Evolutionary conservation across 2,797 vertebrate genomes (phyloP), one percentile per base, ranked within the genome.

Genomic region (Galagoides demidoff): DNA sequence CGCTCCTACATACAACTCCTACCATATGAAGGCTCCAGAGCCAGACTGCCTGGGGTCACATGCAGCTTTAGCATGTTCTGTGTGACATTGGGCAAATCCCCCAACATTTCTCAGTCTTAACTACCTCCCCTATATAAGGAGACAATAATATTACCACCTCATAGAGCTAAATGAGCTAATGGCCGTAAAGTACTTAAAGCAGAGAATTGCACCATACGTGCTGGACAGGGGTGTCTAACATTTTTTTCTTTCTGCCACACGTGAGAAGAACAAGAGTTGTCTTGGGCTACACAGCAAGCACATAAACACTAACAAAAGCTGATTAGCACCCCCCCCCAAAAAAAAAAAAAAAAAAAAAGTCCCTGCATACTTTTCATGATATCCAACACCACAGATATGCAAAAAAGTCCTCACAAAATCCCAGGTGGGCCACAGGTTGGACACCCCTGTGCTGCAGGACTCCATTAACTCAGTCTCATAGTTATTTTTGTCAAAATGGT

Each of bases 401-500:
- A 52, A 52, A 52, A 52, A 52, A 52, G 49, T 52, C 49, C 49
- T 52, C 49, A 52, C 49, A 52, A 52, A 52, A 52, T 52, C 49
- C 49, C 49, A 16, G 14, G 49, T 52, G 49, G 49, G 49, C 49
- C 49, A 52, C 49, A 52, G 49, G 14, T 52, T 52, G 49, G 49
- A 52, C 14, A 52, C 14, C 49, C 49, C 49, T 52, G 14, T 52
- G 49, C 49, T 52, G 14, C 49, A 79, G 31, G 85, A 88, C 82
- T 23, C 34, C 27, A 27, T 52, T 20, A 73, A 59, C 27, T 93
- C 57, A 34, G 84, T 34, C 31, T 25, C 71, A 34, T 2, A 4
- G 17, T 31, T 37, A 61, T 10, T 73, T 79, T 93, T 83, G 49
- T 77, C 39, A 39, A 94, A 94, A 70, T 37, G 37, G 45, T 20